Evolutionary conservation across 2,113 vertebrate genomes (phyloP), one percentile per base, ranked within the genome.

Genomic region (Centropristis striata): DNA sequence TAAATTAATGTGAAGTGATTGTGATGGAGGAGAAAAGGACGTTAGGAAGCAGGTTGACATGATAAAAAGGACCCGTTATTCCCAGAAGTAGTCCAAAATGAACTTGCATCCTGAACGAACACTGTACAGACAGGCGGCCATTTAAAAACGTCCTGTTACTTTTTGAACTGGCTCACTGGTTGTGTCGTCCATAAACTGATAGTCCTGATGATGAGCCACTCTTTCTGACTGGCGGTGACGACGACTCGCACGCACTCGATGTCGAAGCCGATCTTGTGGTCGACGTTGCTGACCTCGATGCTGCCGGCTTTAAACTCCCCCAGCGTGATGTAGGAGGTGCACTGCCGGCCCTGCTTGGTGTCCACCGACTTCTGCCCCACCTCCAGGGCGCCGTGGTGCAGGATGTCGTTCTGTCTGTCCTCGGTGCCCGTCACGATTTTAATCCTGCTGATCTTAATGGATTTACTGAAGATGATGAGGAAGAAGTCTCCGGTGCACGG

Each of bases 121-220:
- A 21, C 7, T 27, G 42, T 21, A 72, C 49, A 23, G 2, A 72
- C 39, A 74, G 50, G 64, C 18, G 46, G 18, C 49, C 0, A 39
- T 47, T 68, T 20, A 44, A 71, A 77, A 71, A n/a, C 1, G 0
- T 7, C n/a, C 14, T 25, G 18, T 73, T 55, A 86, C 53, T 79
- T 67, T 79, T 76, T 74, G 91, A 89, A 95, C 57, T 94, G 93
- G 84, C 84, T 94, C 46, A 88, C 59, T 80, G 90, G 80, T 78
- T 97, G 97, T 84, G 93, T 94, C 93, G 96, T 98, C 97, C 97
- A 98, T 75, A 98, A 74, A 0, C 97, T 97, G 90, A 98, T 96
- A 74, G 97, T 98, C 32, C 95, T 96, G 86, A 98, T 98, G 81
- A 98, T 98, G 65, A 98, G 86, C 97, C 97, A 98, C 83, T 98